A percentile compares a stretch with the other conserved stretches of the same genome.
Conservation (phyloP, 2,797 vertebrate genomes). For the Gouania willdenowi region DNA sequence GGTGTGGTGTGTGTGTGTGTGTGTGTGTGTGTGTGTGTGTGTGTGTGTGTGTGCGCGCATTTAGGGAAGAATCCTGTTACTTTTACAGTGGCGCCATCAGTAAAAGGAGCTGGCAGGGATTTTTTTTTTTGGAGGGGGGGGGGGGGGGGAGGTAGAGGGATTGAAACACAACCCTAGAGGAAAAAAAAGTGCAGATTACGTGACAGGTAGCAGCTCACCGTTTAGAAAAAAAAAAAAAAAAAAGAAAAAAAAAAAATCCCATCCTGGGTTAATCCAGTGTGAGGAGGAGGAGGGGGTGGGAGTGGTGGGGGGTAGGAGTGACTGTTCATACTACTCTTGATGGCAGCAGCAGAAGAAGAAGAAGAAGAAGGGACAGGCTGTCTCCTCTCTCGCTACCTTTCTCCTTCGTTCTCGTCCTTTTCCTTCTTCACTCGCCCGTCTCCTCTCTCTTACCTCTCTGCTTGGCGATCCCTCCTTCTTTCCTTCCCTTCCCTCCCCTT, state of each 20-base stretch:
- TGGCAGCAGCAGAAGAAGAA: constrained; percentile 22
- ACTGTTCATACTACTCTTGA: constrained; percentile 52
- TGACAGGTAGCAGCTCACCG: constrained; percentile 69
- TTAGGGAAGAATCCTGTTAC: constrained; percentile 15
- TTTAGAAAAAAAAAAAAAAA: too few species aligned
- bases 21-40: background rate
- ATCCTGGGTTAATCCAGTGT: constrained; percentile 64
- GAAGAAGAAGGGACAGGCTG: constrained; percentile 50
- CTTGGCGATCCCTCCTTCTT: constrained; percentile 41
- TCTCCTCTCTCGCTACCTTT: constrained; percentile 9
- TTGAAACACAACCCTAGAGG: constrained; percentile 22
- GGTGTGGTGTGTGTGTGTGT: too few species aligned
- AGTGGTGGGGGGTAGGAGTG: constrained; percentile 13
- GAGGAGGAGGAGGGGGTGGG: constrained; percentile 20
- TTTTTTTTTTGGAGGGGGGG: background rate
- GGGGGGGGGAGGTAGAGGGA: background rate
- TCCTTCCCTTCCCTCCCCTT: constrained; percentile 18
- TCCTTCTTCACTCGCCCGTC: constrained; percentile 37
- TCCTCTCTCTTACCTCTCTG: constrained; percentile 45
- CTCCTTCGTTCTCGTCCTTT: constrained; percentile 23
- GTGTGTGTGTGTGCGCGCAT: too few species aligned
- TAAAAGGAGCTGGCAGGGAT: constrained; percentile 23
- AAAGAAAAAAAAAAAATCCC: constrained; percentile 53
- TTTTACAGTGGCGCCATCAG: constrained; percentile 23
- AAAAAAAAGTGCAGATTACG: constrained; percentile 42